A percentile compares a stretch with the other conserved stretches of the same genome.
These are phyloP conservation scores for Lasioglossum calceatum DNA, from an alignment of 2,888 invertebrate species.

Conservation along the genomic window DNA sequence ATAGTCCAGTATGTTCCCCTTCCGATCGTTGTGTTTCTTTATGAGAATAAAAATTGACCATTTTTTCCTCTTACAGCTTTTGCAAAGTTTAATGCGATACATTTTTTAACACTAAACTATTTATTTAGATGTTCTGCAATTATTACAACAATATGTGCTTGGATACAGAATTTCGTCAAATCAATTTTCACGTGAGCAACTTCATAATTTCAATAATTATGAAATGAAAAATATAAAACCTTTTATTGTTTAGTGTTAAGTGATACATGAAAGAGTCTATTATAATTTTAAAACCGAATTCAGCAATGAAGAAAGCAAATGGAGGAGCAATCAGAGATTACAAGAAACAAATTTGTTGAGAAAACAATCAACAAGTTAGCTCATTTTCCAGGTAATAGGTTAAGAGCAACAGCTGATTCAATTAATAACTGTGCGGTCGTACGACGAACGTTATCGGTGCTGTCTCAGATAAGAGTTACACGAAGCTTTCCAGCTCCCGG, in stretches of 20 bases:
- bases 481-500: neutral
- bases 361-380: neutral
- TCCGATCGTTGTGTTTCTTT: neutral
- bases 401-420: neutral
- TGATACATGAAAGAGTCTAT: neutral
- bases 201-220: too few species aligned
- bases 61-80: too few species aligned
- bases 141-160: too few species aligned
- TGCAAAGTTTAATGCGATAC: too few species aligned
- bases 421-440: neutral
- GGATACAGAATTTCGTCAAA: too few species aligned
- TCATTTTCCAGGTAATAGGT: neutral
- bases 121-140: too few species aligned
- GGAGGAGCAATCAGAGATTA: neutral
- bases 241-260: too few species aligned
- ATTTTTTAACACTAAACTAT: too few species aligned
- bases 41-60: neutral
- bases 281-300: neutral
- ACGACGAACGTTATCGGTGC: neutral
- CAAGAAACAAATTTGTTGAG: neutral
- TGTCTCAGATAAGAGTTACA: neutral
- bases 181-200: too few species aligned
- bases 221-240: too few species aligned
- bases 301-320: neutral
- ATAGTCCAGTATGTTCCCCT: neutral